phyloP scores from a whole-genome alignment of 1,140 invertebrate genomes.

The Microplitis mediator region DNA sequence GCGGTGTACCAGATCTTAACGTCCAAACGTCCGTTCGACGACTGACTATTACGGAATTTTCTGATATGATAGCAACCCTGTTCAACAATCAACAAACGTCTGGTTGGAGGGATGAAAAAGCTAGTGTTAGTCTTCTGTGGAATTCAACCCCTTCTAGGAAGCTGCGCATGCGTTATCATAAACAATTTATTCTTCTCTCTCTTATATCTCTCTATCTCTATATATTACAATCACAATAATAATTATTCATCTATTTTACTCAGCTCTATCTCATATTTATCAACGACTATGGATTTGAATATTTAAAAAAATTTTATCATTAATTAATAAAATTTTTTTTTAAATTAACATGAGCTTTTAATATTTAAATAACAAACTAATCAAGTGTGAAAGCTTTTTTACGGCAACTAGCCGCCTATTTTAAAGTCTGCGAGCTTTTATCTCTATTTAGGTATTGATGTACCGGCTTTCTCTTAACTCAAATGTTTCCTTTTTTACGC shows the following conservation, averaged over 20 bases:
- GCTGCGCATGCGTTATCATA: not conserved
- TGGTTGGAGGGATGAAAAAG: not conserved
- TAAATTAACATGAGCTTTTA: too few species aligned
- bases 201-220: not conserved
- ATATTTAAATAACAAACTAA: too few species aligned
- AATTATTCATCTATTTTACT: not conserved
- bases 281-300: not conserved
- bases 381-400: too few species aligned
- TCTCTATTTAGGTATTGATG: not conserved
- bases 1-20: not conserved
- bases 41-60: slow-evolving; percentile 13
- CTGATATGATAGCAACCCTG: not conserved
- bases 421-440: not conserved
- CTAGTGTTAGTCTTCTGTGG: too few species aligned
- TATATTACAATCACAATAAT: not conserved
- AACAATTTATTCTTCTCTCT: not conserved
- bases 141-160: too few species aligned
- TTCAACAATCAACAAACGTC: too few species aligned
- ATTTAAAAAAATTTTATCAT: too few species aligned
- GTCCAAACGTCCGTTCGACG: slow-evolving; percentile 6
- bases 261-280: too few species aligned
- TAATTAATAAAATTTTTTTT: too few species aligned
- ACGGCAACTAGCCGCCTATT: not conserved
- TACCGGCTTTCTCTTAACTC: not conserved
- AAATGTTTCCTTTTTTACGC: slow-evolving; percentile 19